phyloP scores from a whole-genome alignment of 37 sponge, comb jelly and placozoan genomes.

The Mnemiopsis leidyi region DNA sequence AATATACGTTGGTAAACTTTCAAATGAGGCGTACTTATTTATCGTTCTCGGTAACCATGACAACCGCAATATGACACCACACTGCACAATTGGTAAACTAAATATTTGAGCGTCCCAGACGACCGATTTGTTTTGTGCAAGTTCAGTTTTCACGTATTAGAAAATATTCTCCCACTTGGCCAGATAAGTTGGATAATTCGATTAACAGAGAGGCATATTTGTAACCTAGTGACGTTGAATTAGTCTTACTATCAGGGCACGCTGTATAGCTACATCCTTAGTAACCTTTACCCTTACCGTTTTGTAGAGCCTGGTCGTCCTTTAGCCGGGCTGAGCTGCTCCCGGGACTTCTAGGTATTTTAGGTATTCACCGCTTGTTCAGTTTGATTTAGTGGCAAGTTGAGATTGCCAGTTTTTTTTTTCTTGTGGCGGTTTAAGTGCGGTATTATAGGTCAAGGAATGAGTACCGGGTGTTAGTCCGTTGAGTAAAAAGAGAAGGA shows the following conservation, averaged over 20 bases:
- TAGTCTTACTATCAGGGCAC: neutral
- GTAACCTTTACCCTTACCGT: too few relatives aligned
- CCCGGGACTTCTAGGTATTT: too few relatives aligned
- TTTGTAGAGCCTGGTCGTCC: too few relatives aligned
- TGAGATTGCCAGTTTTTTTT: too few relatives aligned
- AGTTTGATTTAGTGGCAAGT: too few relatives aligned
- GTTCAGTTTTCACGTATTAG: neutral
- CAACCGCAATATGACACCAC: neutral
- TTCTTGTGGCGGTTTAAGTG: too few relatives aligned
- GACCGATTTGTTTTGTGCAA: neutral
- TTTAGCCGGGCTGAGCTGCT: too few relatives aligned
- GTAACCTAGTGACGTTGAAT: neutral
- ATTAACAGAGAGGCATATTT: neutral
- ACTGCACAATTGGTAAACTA: neutral
- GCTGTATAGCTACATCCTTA: too few relatives aligned
- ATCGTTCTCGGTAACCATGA: neutral
- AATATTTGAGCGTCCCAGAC: neutral
- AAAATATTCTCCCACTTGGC: neutral
- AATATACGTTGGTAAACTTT: neutral
- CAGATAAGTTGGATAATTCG: neutral
- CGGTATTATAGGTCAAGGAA: too few relatives aligned
- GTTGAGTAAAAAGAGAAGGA: too few relatives aligned
- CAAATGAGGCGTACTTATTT: neutral
- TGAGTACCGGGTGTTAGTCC: too few relatives aligned
- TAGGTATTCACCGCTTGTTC: too few relatives aligned